Conservation (phyloP, 2,113 vertebrate species). For the Pristiophorus japonicus region DNA sequence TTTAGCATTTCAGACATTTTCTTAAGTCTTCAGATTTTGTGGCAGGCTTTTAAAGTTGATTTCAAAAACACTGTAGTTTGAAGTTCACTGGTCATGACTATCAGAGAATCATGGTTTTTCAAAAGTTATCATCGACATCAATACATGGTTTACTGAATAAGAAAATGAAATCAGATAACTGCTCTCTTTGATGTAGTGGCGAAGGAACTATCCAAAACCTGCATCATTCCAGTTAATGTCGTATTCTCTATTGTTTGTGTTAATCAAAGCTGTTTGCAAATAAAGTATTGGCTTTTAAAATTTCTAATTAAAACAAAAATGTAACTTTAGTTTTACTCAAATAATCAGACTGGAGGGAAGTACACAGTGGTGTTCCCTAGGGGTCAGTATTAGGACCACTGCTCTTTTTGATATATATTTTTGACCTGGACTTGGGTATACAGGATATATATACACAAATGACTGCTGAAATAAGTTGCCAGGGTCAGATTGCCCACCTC, state of each 20-base stretch:
- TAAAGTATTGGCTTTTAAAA: no score
- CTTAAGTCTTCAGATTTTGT: neutral
- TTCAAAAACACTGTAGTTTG: neutral
- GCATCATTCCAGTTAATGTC: neutral
- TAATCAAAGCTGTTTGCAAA: neutral
- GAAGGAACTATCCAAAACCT: neutral
- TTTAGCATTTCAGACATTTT: neutral
- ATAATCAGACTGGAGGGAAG: neutral
- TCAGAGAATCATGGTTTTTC: neutral
- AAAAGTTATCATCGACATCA: neutral
- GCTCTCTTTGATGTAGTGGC: neutral
- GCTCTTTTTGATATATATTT: no score
- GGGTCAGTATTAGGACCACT: no score
- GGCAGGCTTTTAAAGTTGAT: neutral
- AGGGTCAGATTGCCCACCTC: no score
- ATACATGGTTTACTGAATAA: neutral
- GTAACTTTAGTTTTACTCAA: neutral
- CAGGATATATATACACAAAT: no score
- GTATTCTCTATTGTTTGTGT: neutral
- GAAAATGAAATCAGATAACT: neutral
- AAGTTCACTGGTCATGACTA: neutral
- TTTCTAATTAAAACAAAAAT: neutral
- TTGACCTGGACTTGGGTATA: no score
- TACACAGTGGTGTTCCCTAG: no score
- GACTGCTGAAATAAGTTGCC: no score